Evolutionary conservation across 2,797 vertebrate species (phyloP).

Genomic region (Pyrocephalus nanus): DNA sequence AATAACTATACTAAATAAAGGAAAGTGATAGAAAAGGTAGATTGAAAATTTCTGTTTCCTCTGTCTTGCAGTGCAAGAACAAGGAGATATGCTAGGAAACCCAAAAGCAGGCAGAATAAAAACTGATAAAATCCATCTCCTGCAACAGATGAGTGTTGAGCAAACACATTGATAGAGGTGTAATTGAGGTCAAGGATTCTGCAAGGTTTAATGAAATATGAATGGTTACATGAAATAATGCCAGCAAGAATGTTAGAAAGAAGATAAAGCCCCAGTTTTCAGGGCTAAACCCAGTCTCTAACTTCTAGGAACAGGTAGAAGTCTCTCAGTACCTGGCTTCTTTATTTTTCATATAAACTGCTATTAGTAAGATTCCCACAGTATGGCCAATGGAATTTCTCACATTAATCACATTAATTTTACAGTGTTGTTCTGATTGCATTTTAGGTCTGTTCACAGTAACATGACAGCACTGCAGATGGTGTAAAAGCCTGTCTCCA

Average conservation of each 20-base stretch:
- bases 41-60: not conserved
- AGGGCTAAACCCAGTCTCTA: not conserved
- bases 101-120: not conserved
- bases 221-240: not conserved
- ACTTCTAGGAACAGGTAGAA: not conserved
- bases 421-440: not conserved
- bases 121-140: not conserved
- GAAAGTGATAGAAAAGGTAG: not conserved
- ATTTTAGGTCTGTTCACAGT: conserved; percentile 24
- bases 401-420: conserved; percentile 1
- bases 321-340: not conserved
- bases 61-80: not conserved
- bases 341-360: not conserved
- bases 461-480: conserved; percentile 57
- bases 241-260: not conserved
- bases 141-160: not conserved
- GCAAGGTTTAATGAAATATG: not conserved
- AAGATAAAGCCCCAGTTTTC: not conserved
- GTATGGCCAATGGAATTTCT: not conserved
- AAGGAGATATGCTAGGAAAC: not conserved
- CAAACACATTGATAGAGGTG: not conserved
- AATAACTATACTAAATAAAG: not conserved
- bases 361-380: not conserved
- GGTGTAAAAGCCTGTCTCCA: conserved; percentile 37
- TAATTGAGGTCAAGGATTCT: not conserved